phyloP scores from a whole-genome alignment of 2,113 vertebrate species.

The Petromus typicus region DNA sequence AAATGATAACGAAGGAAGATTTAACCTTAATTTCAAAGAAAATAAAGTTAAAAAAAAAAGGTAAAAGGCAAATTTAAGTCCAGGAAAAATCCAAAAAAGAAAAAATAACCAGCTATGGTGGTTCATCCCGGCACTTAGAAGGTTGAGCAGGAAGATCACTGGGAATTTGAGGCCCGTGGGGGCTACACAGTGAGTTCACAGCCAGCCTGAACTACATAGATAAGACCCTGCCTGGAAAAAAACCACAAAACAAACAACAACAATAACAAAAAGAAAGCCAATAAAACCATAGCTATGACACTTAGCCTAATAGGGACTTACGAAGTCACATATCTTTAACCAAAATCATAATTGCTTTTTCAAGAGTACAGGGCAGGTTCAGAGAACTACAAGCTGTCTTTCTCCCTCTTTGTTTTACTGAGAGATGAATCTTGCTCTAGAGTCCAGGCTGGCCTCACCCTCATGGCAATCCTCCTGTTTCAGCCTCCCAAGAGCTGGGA shows the following conservation, averaged over 20 bases:
- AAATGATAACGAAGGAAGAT: slow-evolving; percentile 28
- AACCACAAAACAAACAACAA: no score
- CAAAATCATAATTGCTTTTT: slow-evolving; percentile 22
- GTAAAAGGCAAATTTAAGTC: not conserved
- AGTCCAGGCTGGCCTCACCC: no score
- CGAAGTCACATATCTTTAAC: not conserved
- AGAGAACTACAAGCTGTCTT: not conserved
- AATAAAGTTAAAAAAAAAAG: not conserved
- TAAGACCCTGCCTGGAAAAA: no score
- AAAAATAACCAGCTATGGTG: not conserved
- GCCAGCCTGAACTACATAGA: no score
- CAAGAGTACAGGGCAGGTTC: not conserved
- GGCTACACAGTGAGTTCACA: no score
- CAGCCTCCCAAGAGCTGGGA: no score
- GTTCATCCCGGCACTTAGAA: no score
- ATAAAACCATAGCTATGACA: not conserved
- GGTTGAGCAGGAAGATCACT: no score
- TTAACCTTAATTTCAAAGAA: slow-evolving; percentile 30
- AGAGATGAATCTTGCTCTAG: no score
- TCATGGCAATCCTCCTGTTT: no score
- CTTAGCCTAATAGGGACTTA: not conserved
- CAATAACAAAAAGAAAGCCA: not conserved
- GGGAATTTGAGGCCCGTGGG: no score
- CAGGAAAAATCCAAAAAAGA: not conserved
- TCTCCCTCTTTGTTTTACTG: no score